These are phyloP conservation scores for Caenorhabditis sp. DNA, from an alignment of 2,888 invertebrate genomes.

Conservation along the genomic window DNA sequence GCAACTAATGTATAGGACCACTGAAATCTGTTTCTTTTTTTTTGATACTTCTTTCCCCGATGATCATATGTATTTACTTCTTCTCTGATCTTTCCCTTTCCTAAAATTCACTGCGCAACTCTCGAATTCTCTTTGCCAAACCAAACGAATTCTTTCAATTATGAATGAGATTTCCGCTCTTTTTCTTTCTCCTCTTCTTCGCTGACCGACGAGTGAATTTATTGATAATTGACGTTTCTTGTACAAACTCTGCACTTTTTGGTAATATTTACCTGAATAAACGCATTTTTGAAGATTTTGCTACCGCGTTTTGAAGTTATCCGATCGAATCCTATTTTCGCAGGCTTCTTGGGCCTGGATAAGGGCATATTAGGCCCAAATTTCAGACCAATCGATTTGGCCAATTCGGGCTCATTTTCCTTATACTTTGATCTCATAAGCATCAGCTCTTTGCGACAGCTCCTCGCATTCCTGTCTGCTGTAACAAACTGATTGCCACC, in stretches of 20 bases:
- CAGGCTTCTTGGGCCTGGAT: no score
- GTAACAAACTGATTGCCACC: no score
- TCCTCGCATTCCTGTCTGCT: no score
- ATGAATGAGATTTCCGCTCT: not conserved
- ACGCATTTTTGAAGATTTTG: no score
- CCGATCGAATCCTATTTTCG: no score
- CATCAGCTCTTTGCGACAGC: no score
- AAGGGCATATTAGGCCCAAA: no score
- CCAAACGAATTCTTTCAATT: no score
- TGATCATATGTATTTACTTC: not conserved
- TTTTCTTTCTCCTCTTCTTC: not conserved
- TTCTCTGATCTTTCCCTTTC: not conserved
- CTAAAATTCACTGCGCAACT: conserved; percentile 5
- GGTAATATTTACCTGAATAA: conserved; percentile 12
- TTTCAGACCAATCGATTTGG: no score
- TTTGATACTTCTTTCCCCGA: not conserved
- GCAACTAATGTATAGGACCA: conserved; percentile 45
- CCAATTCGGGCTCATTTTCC: no score
- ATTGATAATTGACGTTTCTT: not conserved
- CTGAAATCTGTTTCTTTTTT: conserved; percentile 7
- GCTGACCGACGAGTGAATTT: conserved; percentile 43
- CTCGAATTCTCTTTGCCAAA: conserved; percentile 16
- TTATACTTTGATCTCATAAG: no score
- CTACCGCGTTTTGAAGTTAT: no score
- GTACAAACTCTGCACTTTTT: conserved; percentile 1